Percentiles rank a stretch among this genome's conserved stretches.
Conservation (phyloP, 2,113 vertebrate species). For the Cryptotis parvus region DNA sequence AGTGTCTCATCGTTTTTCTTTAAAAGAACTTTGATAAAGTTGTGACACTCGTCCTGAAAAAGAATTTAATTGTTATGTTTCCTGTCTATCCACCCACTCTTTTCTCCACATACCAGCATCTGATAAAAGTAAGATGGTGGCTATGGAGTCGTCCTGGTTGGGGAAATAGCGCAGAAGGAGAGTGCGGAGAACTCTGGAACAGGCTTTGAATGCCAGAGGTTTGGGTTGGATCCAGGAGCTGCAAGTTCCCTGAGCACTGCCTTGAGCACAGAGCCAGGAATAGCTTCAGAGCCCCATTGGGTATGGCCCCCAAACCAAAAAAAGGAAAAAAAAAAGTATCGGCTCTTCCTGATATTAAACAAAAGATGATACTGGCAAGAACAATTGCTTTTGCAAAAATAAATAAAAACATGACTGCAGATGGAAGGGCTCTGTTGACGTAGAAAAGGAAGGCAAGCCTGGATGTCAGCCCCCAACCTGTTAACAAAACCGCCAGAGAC, state of each 20-base stretch:
- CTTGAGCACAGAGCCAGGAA: no score
- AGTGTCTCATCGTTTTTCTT: slow-evolving; percentile 96
- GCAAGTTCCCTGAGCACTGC: no score
- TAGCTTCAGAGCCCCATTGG: no score
- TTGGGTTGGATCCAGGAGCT: no score
- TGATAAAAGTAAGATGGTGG: slow-evolving; percentile 15
- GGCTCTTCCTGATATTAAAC: slow-evolving; percentile 15
- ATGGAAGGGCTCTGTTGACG: neutral
- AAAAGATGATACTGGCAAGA: slow-evolving; percentile 17
- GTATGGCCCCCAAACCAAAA: neutral
- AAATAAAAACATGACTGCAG: slow-evolving; percentile 54
- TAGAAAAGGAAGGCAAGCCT: neutral
- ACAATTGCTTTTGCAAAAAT: neutral
- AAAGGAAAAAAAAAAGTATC: neutral
- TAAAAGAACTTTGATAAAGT: slow-evolving; percentile 99
- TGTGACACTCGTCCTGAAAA: slow-evolving; percentile 98
- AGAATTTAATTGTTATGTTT: slow-evolving; percentile 66
- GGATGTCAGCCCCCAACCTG: neutral
- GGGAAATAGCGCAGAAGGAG: neutral
- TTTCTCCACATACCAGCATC: neutral
- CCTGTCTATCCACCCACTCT: slow-evolving; percentile 14
- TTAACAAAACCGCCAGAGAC: slow-evolving; percentile 55
- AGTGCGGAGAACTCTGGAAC: no score
- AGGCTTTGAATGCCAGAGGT: no score
- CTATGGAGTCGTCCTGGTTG: neutral